phyloP scores from a whole-genome alignment of 2,888 invertebrate species.

The Heteromurus nitidus region DNA sequence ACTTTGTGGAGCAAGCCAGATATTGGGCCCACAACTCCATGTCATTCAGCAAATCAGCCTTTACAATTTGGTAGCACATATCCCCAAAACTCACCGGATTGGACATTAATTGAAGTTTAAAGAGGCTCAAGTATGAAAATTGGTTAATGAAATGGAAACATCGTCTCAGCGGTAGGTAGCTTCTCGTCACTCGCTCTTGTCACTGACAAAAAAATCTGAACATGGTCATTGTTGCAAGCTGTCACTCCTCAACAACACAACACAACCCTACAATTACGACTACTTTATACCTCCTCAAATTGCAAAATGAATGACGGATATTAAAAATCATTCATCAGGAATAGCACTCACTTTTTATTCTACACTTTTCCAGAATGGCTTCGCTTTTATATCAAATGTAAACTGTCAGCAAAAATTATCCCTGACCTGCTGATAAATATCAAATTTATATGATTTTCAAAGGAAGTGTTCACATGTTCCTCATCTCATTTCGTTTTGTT shows the following conservation, averaged over 20 bases:
- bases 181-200: background rate
- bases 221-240: background rate
- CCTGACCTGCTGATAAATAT: constrained; percentile 6
- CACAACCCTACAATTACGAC: constrained; percentile 16
- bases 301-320: too few relatives aligned
- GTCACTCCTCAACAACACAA: constrained; percentile 6
- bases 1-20: too few relatives aligned
- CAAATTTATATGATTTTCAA: background rate
- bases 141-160: constrained; percentile 59
- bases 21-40: too few relatives aligned
- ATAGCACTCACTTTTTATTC: background rate
- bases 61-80: too few relatives aligned
- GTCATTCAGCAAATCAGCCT: too few relatives aligned
- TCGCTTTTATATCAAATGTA: constrained; percentile 17
- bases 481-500: constrained; percentile 6
- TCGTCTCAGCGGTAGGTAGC: constrained; percentile 39
- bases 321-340: too few relatives aligned
- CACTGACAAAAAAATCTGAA: background rate
- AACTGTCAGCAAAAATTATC: constrained; percentile 50
- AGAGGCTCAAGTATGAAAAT: constrained; percentile 38
- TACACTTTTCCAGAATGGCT: background rate
- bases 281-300: background rate
- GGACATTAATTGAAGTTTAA: constrained; percentile 52
- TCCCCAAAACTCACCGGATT: constrained; percentile 3
- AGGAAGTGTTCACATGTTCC: background rate